Percentiles rank a stretch among this genome's conserved stretches.
These are phyloP conservation scores for Rhynchonema sp. DNA, from an alignment of 2,888 invertebrate genomes.

Conservation along the genomic window DNA sequence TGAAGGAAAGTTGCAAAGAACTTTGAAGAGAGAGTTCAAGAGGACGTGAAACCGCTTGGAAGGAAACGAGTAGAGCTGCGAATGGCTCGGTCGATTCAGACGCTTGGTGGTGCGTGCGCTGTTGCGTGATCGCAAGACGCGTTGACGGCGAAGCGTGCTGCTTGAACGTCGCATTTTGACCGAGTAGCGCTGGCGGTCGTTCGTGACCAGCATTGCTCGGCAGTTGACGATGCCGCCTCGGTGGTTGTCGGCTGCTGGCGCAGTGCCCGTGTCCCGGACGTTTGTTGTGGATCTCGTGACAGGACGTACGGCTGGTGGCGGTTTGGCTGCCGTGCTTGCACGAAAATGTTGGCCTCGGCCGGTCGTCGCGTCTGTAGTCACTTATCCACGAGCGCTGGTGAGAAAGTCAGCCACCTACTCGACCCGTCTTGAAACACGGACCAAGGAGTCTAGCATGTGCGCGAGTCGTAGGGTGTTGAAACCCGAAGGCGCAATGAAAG, in stretches of 20 bases:
- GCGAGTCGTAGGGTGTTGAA: slow-evolving; percentile 46
- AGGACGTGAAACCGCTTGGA: neutral
- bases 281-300: neutral
- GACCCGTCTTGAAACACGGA: neutral
- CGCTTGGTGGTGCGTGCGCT: slow-evolving; percentile 32
- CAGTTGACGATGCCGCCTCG: neutral
- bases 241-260: neutral
- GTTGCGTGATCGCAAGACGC: neutral
- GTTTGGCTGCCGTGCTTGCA: neutral
- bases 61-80: neutral
- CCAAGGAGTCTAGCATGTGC: slow-evolving; percentile 35
- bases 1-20: neutral
- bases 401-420: slow-evolving; percentile 3
- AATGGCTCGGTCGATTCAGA: slow-evolving; percentile 25
- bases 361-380: neutral
- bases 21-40: neutral
- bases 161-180: slow-evolving; percentile 1
- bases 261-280: slow-evolving; percentile 4
- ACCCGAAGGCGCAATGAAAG: slow-evolving; percentile 49
- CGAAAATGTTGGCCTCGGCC: slow-evolving; percentile 3
- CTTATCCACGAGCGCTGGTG: slow-evolving; percentile 6
- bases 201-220: neutral
- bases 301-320: neutral
- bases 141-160: neutral
- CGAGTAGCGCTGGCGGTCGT: neutral